phyloP scores from a whole-genome alignment of 2,797 vertebrate genomes.

The Diplodus puntazzo region DNA sequence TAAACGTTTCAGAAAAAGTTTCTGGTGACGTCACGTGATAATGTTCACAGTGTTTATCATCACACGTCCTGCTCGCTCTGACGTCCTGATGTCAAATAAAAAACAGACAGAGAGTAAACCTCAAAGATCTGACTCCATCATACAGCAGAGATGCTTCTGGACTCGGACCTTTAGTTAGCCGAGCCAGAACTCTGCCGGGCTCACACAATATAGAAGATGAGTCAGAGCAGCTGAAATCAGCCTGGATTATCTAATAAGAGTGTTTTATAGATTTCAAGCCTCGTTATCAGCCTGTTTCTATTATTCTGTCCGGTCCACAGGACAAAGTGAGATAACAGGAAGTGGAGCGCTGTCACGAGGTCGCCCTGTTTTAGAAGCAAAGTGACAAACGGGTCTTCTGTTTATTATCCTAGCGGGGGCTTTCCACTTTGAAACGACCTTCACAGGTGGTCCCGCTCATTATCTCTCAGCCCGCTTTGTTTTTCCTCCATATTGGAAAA shows the following conservation, averaged over 20 bases:
- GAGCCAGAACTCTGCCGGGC: too few species aligned
- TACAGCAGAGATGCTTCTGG: too few species aligned
- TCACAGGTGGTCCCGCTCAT: slow-evolving; percentile 78
- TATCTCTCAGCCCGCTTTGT: slow-evolving; percentile 70
- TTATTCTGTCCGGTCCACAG: background rate
- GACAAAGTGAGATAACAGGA: slow-evolving; percentile 75
- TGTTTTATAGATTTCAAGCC: background rate
- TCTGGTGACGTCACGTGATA: too few species aligned
- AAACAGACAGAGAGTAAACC: too few species aligned
- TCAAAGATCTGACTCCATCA: too few species aligned
- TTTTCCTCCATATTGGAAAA: slow-evolving; percentile 75
- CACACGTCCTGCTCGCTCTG: too few species aligned
- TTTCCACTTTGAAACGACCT: slow-evolving; percentile 78
- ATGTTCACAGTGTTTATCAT: too few species aligned
- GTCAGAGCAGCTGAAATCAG: too few species aligned
- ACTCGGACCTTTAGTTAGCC: too few species aligned
- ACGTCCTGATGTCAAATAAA: too few species aligned
- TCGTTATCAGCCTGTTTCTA: background rate
- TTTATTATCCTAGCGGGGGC: slow-evolving; percentile 75
- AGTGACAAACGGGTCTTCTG: slow-evolving; percentile 64
- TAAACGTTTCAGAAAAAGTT: too few species aligned
- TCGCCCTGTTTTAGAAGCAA: slow-evolving; percentile 54
- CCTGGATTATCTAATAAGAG: background rate
- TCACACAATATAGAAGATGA: too few species aligned
- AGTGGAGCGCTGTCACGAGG: slow-evolving; percentile 44